Evolutionary conservation across 2,113 vertebrate species (phyloP), one percentile per base, ranked within the genome.

Genomic region (Microcebus ravelobensis): DNA sequence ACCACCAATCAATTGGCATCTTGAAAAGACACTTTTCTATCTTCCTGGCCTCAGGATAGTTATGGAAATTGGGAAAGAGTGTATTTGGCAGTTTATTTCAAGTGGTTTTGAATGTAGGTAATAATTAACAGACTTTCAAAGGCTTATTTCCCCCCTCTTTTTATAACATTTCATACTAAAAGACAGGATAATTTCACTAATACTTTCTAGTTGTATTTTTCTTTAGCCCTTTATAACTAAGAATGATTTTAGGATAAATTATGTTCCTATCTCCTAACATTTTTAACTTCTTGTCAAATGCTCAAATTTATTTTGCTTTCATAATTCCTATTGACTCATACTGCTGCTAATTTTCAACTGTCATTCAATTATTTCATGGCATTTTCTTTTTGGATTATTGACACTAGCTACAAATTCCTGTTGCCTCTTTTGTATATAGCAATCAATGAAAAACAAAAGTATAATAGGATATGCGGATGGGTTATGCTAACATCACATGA

Each of bases 281-380:
- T 89, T 96, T 96, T 91, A 88, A 95, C 9, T 90, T 95, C 74
- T 84, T 97, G 59, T 92, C 91, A 94, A 88, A 85, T 94, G 45
- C 36, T 92, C 67, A 96, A 50, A 89, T 91, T 95, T 95, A 95
- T 93, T 97, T 97, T 97, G 55, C 59, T 93, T 93, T 97, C 95
- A 79, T 96, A 96, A 89, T 45, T 55, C 55, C 80, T 94, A 88
- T 94, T 89, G 61, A 97, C 91, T n/a, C 31, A 88, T 67, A 89
- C 80, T 84, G 27, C 14, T 81, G 9, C 83, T 89, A 71, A 94
- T 96, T 95, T 97, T 79, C 39, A 90, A n/a, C 45, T 96, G 73
- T 61, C 95, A 96, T 95, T 95, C 57, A 95, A 55, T 95, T 85
- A 91, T 89, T 93, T 82, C 83, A 50, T 92, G 81, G 76, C 23